phyloP scores from a whole-genome alignment of 2,113 vertebrate species.

The Tringa solitaria region DNA sequence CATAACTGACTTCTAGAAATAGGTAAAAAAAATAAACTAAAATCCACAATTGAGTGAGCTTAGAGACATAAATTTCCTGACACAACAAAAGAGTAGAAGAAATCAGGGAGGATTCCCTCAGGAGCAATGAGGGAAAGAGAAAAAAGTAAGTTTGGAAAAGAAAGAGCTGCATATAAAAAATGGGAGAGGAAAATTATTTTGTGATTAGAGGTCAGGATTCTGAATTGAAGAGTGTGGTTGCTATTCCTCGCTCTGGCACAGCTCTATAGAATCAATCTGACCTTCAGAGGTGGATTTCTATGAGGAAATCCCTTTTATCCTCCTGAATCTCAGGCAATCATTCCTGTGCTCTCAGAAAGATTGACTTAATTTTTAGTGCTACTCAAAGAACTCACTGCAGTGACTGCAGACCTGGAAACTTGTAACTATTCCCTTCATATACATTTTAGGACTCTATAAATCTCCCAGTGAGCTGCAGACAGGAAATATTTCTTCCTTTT shows the following conservation, averaged over 20 bases:
- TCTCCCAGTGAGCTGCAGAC: neutral
- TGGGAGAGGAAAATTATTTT: neutral
- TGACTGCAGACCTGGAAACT: neutral
- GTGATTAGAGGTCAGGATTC: neutral
- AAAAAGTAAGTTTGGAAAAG: neutral
- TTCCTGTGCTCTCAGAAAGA: neutral
- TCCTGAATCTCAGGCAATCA: fast-evolving
- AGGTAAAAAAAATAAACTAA: neutral
- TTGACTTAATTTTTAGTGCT: neutral
- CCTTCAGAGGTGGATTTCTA: neutral
- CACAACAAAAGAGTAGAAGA: neutral
- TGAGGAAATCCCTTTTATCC: neutral
- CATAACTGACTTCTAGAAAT: neutral
- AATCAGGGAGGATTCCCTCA: neutral
- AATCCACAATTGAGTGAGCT: neutral
- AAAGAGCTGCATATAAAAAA: neutral
- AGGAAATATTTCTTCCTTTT: neutral
- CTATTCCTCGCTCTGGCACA: neutral
- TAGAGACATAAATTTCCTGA: neutral
- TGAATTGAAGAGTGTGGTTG: neutral
- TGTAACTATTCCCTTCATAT: neutral
- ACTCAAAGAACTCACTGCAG: neutral
- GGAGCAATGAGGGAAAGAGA: neutral
- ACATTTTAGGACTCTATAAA: neutral
- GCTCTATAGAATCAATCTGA: neutral